Evolutionary conservation across 2,888 invertebrate genomes (phyloP).

Genomic region (Elgonia sp.): DNA sequence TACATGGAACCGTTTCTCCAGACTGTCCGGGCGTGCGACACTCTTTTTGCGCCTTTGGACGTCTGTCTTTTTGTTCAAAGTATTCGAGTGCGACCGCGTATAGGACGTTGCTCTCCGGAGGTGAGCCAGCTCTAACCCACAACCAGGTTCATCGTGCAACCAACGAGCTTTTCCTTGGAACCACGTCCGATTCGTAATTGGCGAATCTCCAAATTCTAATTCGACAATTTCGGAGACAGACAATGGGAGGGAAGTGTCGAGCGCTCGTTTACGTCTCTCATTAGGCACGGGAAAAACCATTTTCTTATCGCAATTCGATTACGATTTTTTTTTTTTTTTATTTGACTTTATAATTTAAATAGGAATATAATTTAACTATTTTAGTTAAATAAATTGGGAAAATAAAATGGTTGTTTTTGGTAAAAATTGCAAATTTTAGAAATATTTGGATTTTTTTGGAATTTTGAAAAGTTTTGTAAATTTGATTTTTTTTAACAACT

Average conservation of each 20-base stretch:
- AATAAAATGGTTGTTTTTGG: too few relatives aligned
- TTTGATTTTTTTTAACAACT: too few relatives aligned
- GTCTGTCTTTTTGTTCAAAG: constrained; percentile 67
- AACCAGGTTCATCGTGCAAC: constrained; percentile 73
- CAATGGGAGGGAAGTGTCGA: constrained; percentile 39
- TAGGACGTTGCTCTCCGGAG: constrained; percentile 81
- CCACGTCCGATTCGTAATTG: constrained; percentile 78
- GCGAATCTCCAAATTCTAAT: constrained; percentile 78
- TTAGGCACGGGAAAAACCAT: constrained; percentile 30
- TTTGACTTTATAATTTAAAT: not conserved
- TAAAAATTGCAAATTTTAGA: too few relatives aligned
- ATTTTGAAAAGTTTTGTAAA: too few relatives aligned
- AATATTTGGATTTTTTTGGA: too few relatives aligned
- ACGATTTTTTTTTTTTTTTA: not conserved
- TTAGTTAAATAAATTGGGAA: too few relatives aligned
- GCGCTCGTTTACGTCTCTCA: constrained; percentile 18
- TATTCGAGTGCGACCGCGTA: constrained; percentile 74
- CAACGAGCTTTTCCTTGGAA: constrained; percentile 62
- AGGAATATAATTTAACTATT: too few relatives aligned
- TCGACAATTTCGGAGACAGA: constrained; percentile 61
- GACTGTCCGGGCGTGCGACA: constrained; percentile 53
- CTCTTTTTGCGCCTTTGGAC: constrained; percentile 62
- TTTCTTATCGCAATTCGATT: constrained; percentile 15
- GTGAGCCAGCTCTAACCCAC: constrained; percentile 68
- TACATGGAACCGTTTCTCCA: constrained; percentile 48